Conservation (phyloP, 35 echinoderm and acorn worm genomes). For the Diadema setosum region DNA sequence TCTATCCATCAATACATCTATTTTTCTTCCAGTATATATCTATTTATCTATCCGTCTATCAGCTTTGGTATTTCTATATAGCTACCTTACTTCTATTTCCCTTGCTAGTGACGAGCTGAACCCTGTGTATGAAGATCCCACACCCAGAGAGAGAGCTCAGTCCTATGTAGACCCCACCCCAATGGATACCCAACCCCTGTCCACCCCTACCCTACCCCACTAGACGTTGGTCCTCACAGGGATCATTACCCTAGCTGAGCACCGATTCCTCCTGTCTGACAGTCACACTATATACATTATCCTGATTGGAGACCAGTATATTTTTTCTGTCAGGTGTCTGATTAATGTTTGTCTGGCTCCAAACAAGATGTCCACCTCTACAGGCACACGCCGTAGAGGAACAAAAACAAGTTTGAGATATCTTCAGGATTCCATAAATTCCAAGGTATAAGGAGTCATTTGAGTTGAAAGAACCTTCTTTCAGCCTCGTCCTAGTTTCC, state of each 20-base stretch:
- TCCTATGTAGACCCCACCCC: no score
- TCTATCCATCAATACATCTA: neutral
- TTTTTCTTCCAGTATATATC: no score
- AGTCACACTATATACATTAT: neutral
- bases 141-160: no score
- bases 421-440: neutral
- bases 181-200: no score
- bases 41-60: neutral
- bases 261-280: neutral
- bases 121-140: no score
- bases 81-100: no score
- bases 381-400: neutral
- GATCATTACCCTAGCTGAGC: neutral
- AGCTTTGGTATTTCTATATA: no score
- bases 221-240: neutral
- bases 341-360: neutral
- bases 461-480: no score
- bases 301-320: neutral
- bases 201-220: no score
- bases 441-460: no score
- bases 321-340: conserved; percentile 8
- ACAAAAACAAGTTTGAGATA: neutral
- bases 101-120: no score
- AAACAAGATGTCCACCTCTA: neutral
- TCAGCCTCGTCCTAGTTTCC: no score